Evolutionary conservation across 1,140 invertebrate genomes (phyloP).

Genomic region (Cydia splendana): DNA sequence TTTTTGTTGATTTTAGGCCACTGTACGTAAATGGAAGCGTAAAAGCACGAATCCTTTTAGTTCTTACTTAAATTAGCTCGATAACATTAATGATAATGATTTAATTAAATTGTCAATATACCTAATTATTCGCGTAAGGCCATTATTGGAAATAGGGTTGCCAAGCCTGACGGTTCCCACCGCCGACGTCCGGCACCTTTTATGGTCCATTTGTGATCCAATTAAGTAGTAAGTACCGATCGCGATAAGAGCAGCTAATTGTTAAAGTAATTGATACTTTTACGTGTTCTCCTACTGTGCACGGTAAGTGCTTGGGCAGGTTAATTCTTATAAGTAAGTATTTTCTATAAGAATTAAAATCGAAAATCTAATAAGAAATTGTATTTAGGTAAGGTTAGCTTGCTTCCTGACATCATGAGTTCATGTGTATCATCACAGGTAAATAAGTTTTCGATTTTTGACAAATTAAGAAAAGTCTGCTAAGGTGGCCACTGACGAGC

Average conservation of each 20-base stretch:
- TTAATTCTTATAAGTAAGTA: not conserved
- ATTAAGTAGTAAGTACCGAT: constrained; percentile 11
- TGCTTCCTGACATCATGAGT: not conserved
- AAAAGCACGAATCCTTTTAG: not conserved
- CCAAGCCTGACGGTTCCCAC: constrained; percentile 2
- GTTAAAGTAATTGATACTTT: constrained; percentile 9
- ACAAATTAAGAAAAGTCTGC: too few relatives aligned
- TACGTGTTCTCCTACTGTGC: constrained; percentile 1
- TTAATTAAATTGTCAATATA: not conserved
- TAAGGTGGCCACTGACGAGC: too few relatives aligned
- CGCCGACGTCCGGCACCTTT: constrained; percentile 1
- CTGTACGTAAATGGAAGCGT: too few relatives aligned
- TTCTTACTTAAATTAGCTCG: not conserved
- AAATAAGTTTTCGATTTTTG: too few relatives aligned
- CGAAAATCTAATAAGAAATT: not conserved
- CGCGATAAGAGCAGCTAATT: constrained; percentile 14
- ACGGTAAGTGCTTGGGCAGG: not conserved
- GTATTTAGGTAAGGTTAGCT: not conserved
- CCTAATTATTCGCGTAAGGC: not conserved
- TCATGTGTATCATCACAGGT: too few relatives aligned
- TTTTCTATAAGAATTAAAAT: not conserved
- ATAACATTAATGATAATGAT: not conserved
- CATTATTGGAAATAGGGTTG: constrained; percentile 9
- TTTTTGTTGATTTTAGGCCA: too few relatives aligned
- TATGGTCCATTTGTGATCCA: constrained; percentile 4